Conservation (phyloP, 2,797 vertebrate species). For the Vespertilio murinus region DNA sequence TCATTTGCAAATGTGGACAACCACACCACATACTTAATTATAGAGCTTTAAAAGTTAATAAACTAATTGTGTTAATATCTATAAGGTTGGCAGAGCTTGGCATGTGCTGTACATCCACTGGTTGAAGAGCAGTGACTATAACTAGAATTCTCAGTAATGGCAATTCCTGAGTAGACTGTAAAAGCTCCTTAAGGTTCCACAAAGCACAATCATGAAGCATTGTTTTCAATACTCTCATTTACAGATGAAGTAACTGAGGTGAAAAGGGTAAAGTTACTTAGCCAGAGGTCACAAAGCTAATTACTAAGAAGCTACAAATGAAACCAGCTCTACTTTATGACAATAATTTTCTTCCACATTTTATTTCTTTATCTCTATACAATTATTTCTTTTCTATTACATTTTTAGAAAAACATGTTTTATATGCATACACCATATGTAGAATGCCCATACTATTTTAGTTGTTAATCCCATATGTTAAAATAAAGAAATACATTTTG, state of each 20-base stretch:
- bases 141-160: background rate
- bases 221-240: background rate
- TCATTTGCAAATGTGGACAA: background rate
- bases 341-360: background rate
- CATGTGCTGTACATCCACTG: accelerated
- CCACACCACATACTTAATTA: background rate
- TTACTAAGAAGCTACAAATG: background rate
- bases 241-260: background rate
- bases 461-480: background rate
- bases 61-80: background rate
- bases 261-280: background rate
- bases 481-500: background rate
- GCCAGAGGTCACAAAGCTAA: background rate
- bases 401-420: background rate
- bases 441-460: background rate
- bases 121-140: background rate
- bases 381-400: background rate
- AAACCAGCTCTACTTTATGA: background rate
- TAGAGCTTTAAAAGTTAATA: background rate
- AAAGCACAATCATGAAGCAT: background rate
- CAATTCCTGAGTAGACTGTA: background rate
- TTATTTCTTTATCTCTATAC: background rate
- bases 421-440: background rate
- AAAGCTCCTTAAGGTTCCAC: background rate
- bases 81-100: background rate